A percentile compares a stretch with the other conserved stretches of the same genome.
Conservation (phyloP, 2,888 invertebrate species). For the Brachypalpus laphriformis region DNA sequence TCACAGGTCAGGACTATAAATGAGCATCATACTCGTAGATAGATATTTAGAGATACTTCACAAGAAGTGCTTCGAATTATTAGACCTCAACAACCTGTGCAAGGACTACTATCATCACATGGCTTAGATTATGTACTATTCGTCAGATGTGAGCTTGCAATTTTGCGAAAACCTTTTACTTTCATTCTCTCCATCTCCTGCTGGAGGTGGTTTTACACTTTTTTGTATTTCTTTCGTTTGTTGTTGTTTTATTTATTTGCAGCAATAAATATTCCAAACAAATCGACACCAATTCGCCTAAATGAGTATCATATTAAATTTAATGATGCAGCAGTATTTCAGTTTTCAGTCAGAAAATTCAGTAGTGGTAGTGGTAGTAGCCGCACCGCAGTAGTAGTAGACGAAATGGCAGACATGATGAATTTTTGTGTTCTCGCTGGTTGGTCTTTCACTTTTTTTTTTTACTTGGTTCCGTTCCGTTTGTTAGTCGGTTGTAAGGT, state of each 20-base stretch:
- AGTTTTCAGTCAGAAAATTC: conserved; percentile 80
- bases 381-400: conserved; percentile 46
- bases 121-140: neutral
- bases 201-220: conserved; percentile 41
- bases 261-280: conserved; percentile 83
- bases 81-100: conserved; percentile 10
- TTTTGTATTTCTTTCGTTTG: conserved; percentile 16
- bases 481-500: conserved; percentile 65
- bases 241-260: conserved; percentile 76
- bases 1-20: conserved; percentile 68
- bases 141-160: conserved; percentile 11
- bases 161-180: conserved; percentile 55
- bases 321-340: conserved; percentile 84
- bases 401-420: conserved; percentile 74
- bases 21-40: neutral
- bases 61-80: conserved; percentile 4
- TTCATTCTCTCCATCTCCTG: conserved; percentile 41
- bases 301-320: conserved; percentile 84
- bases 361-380: conserved; percentile 65
- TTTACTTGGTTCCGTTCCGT: conserved; percentile 55
- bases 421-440: conserved; percentile 46
- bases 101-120: neutral
- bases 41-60: neutral
- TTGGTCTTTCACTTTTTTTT: conserved; percentile 15
- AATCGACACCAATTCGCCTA: conserved; percentile 84